Conservation (phyloP, 1,140 invertebrate genomes). For the Apolygus lucorum region DNA sequence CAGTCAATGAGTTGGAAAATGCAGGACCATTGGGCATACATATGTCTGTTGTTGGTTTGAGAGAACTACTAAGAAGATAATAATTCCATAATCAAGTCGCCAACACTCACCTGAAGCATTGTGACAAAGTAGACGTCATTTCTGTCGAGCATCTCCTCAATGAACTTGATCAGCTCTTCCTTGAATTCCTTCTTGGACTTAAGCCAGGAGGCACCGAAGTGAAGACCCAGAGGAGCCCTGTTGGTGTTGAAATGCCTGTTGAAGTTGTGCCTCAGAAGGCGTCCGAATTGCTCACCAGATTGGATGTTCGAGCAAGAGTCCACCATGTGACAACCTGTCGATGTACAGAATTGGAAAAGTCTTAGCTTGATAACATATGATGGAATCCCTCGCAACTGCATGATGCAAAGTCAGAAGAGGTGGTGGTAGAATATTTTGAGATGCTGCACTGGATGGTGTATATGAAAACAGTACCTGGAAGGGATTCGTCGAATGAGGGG, state of each 20-base stretch:
- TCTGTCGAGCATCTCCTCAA: conserved; percentile 81
- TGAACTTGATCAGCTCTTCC: conserved; percentile 85
- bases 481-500: conserved; percentile 78
- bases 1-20: not conserved
- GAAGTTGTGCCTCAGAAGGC: conserved; percentile 86
- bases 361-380: no score
- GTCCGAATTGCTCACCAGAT: conserved; percentile 75
- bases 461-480: conserved; percentile 52
- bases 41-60: not conserved
- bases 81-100: not conserved
- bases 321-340: conserved; percentile 73
- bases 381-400: no score
- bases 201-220: conserved; percentile 92
- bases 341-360: not conserved
- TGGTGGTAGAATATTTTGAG: no score
- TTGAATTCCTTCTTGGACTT: conserved; percentile 90
- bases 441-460: no score
- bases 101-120: conserved; percentile 74
- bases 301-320: conserved; percentile 89
- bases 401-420: no score
- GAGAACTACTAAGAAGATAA: no score
- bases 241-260: conserved; percentile 87
- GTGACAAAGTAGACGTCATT: conserved; percentile 93
- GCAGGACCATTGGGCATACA: not conserved
- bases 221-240: conserved; percentile 84